Base-by-base conservation (phyloP, 2,113 vertebrate species). In the Chlamydotis undulata region DNA sequence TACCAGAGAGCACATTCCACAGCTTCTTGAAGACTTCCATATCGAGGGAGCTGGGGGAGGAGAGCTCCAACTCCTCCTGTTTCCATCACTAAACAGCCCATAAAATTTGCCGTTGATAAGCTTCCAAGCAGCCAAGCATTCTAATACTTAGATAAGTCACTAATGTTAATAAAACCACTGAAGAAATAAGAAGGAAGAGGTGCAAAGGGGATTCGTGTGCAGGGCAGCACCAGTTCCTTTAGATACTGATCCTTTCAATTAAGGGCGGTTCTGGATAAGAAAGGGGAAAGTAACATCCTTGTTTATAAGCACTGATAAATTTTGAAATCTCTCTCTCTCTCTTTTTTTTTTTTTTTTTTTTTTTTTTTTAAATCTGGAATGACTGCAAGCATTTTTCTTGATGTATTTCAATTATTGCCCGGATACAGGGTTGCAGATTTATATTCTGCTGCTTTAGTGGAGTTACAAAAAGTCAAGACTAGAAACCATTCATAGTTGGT, bases 1-100 rank as follows among this genome's bases (percentile, higher is more conserved):
- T 98, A 97, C 98, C 97, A 96, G 94, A 80, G 90, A 96, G 90
- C 94, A 61, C 98, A 98, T 98, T 98, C 98, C 98, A 95, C 13
- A 82, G 97, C 96, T 98, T 97, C 97, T 96, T 97, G 96, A 97
- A 97, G 96, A 80, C 95, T 98, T 97, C 95, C 94, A 97, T 97
- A 98, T 97, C 94, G 85, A 96, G 86, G 90, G 83, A 92, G 86
- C 53, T 92, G 56, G 4, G 28, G 82, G 83, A 88, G 83, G 65
- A 94, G 85, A 89, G 91, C 94, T 97, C 92, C 96, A 93, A 63
- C 92, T 96, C 96, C 96, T 95, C 96, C 95, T 95, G 89, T 94
- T 97, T 97, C 96, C 95, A 95, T 97, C 96, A 95, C 80, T 76
- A 89, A 96, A 92, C 96, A 97, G 95, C 87, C 95, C 95, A 96